phyloP scores from a whole-genome alignment of 2,888 invertebrate genomes.

The Drosophila robusta region DNA sequence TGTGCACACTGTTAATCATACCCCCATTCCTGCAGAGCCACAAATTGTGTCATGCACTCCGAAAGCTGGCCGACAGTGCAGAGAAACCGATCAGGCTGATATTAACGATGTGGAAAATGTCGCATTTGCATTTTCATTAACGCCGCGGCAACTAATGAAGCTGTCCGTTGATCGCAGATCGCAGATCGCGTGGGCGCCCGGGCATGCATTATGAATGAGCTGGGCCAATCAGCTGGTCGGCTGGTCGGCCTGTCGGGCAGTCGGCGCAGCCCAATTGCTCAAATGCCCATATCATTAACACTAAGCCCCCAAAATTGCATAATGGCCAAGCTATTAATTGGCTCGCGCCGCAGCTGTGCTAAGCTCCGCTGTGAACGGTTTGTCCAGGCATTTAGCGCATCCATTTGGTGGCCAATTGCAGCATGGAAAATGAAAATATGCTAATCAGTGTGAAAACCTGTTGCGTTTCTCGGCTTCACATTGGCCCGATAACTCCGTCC shows the following conservation, averaged over 20 bases:
- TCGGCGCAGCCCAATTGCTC: background rate
- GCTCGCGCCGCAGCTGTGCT: constrained; percentile 1
- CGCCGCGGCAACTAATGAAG: constrained; percentile 51
- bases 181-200: constrained; percentile 32
- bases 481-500: constrained; percentile 2
- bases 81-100: constrained; percentile 28
- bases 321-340: constrained; percentile 18
- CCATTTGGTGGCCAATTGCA: constrained; percentile 41
- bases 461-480: constrained; percentile 33
- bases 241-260: background rate
- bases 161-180: constrained; percentile 16
- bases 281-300: constrained; percentile 14
- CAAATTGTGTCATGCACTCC: constrained; percentile 16
- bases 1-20: constrained; percentile 19
- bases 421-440: constrained; percentile 44
- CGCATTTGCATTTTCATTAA: constrained; percentile 55
- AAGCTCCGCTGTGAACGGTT: constrained; percentile 15
- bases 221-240: constrained; percentile 12
- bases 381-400: constrained; percentile 46
- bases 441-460: constrained; percentile 45
- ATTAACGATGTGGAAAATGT: constrained; percentile 58
- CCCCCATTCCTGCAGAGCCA: background rate
- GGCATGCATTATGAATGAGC: constrained; percentile 39
- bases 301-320: constrained; percentile 35
- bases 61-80: constrained; percentile 15